These are phyloP conservation scores for Epinephelus cyanopodus DNA, from an alignment of 2,113 vertebrate genomes.

Conservation along the genomic window DNA sequence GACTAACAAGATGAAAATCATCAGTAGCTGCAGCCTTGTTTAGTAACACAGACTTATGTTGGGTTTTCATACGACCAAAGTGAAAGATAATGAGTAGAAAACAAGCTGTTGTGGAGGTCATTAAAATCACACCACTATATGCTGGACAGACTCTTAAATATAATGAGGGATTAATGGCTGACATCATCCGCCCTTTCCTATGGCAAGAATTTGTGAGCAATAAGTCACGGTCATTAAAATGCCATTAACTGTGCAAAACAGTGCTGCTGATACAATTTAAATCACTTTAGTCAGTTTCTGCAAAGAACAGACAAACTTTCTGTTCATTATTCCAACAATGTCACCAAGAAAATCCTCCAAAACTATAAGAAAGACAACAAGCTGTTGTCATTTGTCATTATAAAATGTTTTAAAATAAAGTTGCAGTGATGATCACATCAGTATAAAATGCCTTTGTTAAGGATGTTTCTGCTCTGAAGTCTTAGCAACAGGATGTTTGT, in stretches of 20 bases:
- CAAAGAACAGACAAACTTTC: background rate
- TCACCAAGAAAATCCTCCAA: no score
- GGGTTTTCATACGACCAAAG: no score
- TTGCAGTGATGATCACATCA: background rate
- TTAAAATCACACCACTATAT: background rate
- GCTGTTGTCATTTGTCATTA: no score
- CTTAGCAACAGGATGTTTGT: background rate
- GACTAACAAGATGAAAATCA: no score
- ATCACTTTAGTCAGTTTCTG: background rate
- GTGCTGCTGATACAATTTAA: background rate
- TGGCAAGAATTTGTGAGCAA: background rate
- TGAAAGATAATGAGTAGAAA: background rate
- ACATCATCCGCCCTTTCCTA: background rate
- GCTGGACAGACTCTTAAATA: background rate
- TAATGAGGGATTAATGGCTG: background rate
- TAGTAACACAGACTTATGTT: no score
- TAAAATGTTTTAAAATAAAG: background rate
- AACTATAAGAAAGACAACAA: background rate
- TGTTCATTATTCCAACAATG: no score
- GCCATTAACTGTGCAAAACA: background rate
- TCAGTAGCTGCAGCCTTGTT: no score
- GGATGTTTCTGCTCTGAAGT: background rate
- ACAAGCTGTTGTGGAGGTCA: background rate
- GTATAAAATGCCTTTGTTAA: background rate
- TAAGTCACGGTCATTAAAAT: slow-evolving; percentile 24